phyloP scores from a whole-genome alignment of 2,113 vertebrate genomes.

The Microcebus ravelobensis region DNA sequence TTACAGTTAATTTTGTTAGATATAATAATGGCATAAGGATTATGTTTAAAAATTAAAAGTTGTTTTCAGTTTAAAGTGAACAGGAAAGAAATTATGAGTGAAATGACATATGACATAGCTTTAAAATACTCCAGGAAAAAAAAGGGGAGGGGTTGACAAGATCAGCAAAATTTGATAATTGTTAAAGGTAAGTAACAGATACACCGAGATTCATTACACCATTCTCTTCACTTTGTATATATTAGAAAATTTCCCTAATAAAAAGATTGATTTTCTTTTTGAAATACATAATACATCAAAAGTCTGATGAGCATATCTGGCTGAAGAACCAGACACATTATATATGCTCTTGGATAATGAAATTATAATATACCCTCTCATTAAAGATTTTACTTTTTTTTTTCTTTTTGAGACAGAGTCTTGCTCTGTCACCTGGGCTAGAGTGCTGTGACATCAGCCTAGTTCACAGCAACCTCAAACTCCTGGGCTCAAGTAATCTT shows the following conservation, averaged over 20 bases:
- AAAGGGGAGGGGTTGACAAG: not conserved
- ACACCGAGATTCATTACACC: not conserved
- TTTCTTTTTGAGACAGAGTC: too few species aligned
- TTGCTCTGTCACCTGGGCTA: too few species aligned
- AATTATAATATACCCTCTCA: not conserved
- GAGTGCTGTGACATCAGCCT: too few species aligned
- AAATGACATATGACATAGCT: not conserved
- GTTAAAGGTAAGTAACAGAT: not conserved
- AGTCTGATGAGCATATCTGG: not conserved
- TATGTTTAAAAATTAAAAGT: not conserved
- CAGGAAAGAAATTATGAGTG: not conserved
- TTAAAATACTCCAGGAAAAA: not conserved
- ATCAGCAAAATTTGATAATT: not conserved
- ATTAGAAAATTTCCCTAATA: not conserved
- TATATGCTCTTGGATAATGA: not conserved
- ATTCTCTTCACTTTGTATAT: not conserved
- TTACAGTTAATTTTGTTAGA: conserved; percentile 28
- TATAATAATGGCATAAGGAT: not conserved
- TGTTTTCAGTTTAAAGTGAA: conserved; percentile 8
- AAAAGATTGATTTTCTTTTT: conserved; percentile 16
- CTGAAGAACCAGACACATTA: not conserved
- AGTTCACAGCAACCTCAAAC: too few species aligned
- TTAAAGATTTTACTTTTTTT: not conserved
- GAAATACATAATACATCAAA: not conserved
- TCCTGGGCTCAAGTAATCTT: too few species aligned